Conservation (phyloP, 2,113 vertebrate species). For the Ophthalmolycus amberensis region DNA sequence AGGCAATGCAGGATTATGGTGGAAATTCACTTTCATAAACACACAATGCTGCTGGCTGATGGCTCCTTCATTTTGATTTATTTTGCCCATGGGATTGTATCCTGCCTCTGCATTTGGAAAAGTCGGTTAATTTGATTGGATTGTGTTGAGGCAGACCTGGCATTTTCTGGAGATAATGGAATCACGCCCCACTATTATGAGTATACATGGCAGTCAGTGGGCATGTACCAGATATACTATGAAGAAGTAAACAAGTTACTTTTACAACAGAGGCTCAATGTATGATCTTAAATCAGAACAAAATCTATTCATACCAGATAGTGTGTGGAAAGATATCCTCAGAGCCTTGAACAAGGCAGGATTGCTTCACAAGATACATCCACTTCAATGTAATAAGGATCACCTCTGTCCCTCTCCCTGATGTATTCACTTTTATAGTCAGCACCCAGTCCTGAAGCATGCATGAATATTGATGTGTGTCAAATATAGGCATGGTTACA, state of each 20-base stretch:
- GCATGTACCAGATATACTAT: background rate
- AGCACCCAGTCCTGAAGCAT: background rate
- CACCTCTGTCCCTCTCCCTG: background rate
- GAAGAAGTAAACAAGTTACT: background rate
- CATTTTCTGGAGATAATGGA: background rate
- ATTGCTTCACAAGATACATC: background rate
- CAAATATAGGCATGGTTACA: conserved; percentile 34
- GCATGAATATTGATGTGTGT: conserved; percentile 32
- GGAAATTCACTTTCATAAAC: conserved; percentile 14
- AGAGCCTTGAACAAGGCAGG: background rate
- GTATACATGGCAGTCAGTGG: background rate
- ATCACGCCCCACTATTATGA: background rate
- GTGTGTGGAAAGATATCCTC: background rate
- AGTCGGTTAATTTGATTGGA: conserved; percentile 15
- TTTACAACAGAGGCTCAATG: background rate
- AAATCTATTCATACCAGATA: background rate
- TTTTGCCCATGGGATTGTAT: background rate
- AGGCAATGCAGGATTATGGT: conserved; percentile 11
- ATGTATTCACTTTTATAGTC: background rate
- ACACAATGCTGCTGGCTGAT: background rate
- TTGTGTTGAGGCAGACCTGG: background rate
- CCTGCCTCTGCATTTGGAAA: conserved; percentile 11
- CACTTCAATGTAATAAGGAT: background rate
- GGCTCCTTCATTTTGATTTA: background rate
- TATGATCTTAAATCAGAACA: background rate